phyloP scores from a whole-genome alignment of 1,140 invertebrate genomes.

The Drosophila miranda region DNA sequence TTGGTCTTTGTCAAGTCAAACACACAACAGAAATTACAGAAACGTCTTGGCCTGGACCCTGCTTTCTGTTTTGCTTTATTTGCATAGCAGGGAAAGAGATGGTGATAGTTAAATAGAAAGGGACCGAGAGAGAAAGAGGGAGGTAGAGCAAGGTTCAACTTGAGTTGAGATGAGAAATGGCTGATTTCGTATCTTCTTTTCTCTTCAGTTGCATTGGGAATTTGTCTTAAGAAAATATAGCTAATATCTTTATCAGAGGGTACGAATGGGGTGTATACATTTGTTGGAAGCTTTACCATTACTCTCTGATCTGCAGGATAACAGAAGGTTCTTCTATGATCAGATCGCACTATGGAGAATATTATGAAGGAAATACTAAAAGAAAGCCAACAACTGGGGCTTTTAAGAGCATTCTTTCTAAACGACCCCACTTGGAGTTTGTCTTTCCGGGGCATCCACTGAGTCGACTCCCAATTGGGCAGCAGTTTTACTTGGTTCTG shows the following conservation, averaged over 20 bases:
- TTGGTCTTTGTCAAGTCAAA: constrained; percentile 59
- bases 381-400: too few species aligned
- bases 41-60: constrained; percentile 31
- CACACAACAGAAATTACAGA: constrained; percentile 51
- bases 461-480: too few species aligned
- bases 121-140: background rate
- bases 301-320: too few species aligned
- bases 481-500: background rate
- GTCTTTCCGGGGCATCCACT: too few species aligned
- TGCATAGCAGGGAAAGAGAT: constrained; percentile 57
- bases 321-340: too few species aligned
- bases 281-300: background rate
- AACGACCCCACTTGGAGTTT: too few species aligned
- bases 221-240: constrained; percentile 59
- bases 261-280: constrained; percentile 6
- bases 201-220: constrained; percentile 49
- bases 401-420: too few species aligned
- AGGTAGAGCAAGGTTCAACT: background rate
- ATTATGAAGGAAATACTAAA: too few species aligned
- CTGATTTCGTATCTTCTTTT: constrained; percentile 2
- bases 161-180: too few species aligned
- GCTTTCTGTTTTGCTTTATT: constrained; percentile 43
- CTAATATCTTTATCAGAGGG: constrained; percentile 40
- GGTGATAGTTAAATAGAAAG: constrained; percentile 16
- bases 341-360: too few species aligned